phyloP scores from a whole-genome alignment of 2,113 vertebrate species.

The Pseudorhombus dupliciocellatus region DNA sequence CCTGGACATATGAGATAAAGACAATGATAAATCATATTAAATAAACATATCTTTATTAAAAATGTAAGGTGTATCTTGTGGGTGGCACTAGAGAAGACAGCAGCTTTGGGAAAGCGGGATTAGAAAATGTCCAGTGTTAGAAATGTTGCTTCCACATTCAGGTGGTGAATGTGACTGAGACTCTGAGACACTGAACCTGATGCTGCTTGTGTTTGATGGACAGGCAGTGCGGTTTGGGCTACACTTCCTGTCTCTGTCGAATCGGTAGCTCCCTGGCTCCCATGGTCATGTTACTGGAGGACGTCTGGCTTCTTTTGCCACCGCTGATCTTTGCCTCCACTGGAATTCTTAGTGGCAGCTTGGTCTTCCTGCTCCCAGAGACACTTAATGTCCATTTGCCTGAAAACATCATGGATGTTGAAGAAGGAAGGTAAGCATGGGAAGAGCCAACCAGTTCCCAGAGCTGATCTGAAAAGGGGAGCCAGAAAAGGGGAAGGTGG shows the following conservation, averaged over 20 bases:
- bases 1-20: too few relatives aligned
- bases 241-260: conserved; percentile 70
- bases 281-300: conserved; percentile 70
- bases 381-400: conserved; percentile 70
- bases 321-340: conserved; percentile 62
- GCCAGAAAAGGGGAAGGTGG: too few relatives aligned
- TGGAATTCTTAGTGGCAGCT: conserved; percentile 65
- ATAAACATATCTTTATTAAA: too few relatives aligned
- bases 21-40: too few relatives aligned
- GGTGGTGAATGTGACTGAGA: too few relatives aligned
- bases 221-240: conserved; percentile 77
- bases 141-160: neutral
- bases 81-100: too few relatives aligned
- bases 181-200: neutral
- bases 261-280: conserved; percentile 75
- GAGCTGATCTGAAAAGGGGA: too few relatives aligned
- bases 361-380: conserved; percentile 77
- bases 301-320: conserved; percentile 67
- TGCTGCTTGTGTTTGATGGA: conserved; percentile 5
- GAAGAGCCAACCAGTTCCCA: too few relatives aligned
- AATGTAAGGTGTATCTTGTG: too few relatives aligned
- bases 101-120: too few relatives aligned
- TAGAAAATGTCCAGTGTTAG: too few relatives aligned
- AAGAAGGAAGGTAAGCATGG: conserved; percentile 69
- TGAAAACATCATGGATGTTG: conserved; percentile 69